Conservation (phyloP, 2,888 invertebrate species). For the Desoria tigrina region DNA sequence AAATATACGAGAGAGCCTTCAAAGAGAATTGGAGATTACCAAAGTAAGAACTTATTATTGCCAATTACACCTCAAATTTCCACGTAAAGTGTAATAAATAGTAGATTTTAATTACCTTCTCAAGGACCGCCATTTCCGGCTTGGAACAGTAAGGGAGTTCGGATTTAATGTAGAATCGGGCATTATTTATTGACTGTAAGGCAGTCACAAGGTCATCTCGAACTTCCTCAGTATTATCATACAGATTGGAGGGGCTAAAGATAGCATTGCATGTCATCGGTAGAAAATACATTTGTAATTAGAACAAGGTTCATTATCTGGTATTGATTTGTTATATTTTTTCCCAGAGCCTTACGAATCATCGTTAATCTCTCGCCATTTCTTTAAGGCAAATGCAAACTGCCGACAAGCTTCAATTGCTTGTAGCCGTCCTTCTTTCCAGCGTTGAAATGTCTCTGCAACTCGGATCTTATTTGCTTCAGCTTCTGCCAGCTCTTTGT, state of each 20-base stretch:
- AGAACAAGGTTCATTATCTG: not conserved
- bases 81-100: too few relatives aligned
- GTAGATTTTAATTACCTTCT: slow-evolving; percentile 46
- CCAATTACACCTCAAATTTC: too few relatives aligned
- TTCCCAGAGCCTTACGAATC: slow-evolving; percentile 43
- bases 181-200: slow-evolving; percentile 47
- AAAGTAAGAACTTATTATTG: not conserved
- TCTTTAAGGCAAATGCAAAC: slow-evolving; percentile 44
- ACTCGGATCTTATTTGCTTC: slow-evolving; percentile 48
- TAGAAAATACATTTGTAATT: too few relatives aligned
- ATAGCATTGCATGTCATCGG: too few relatives aligned
- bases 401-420: slow-evolving; percentile 47
- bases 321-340: slow-evolving; percentile 1
- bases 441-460: slow-evolving; percentile 50
- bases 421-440: slow-evolving; percentile 47
- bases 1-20: slow-evolving; percentile 51
- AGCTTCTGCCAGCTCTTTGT: slow-evolving; percentile 43
- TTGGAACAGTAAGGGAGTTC: slow-evolving; percentile 51
- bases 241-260: slow-evolving; percentile 38
- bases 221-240: slow-evolving; percentile 49
- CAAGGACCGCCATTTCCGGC: slow-evolving; percentile 43
- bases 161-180: slow-evolving; percentile 46
- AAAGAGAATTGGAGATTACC: not conserved
- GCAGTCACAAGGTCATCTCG: slow-evolving; percentile 51
- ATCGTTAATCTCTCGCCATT: slow-evolving; percentile 48